Percentiles rank a stretch among this genome's conserved stretches.
Conservation (phyloP, 2,113 vertebrate species). For the Gambusia holbrooki region DNA sequence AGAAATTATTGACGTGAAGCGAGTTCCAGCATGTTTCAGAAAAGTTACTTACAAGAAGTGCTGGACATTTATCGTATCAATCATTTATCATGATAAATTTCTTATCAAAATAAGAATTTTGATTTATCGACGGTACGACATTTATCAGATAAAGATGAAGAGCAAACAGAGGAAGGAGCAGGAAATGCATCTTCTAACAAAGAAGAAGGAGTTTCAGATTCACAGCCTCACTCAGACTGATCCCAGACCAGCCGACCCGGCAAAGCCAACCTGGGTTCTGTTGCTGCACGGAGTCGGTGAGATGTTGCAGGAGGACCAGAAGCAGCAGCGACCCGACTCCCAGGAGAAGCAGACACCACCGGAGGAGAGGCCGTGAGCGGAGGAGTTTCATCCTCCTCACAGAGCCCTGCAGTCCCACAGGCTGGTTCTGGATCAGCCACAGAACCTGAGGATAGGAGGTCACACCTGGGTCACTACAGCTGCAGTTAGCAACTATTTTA, state of each 20-base stretch:
- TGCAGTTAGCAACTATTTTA: neutral
- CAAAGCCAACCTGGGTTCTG: slow-evolving; percentile 84
- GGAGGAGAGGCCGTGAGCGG: slow-evolving; percentile 80
- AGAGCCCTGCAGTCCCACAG: slow-evolving; percentile 28
- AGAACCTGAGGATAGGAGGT: slow-evolving; percentile 18
- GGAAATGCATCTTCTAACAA: neutral
- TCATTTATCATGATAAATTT: too few species aligned
- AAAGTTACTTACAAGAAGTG: too few species aligned
- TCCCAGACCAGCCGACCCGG: slow-evolving; percentile 80
- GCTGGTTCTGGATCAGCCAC: slow-evolving; percentile 28
- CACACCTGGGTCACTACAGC: neutral
- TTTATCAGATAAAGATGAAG: neutral
- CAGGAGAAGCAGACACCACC: slow-evolving; percentile 87
- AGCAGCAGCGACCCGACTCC: slow-evolving; percentile 86
- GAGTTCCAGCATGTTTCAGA: too few species aligned
- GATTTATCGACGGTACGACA: neutral
- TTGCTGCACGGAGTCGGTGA: slow-evolving; percentile 78
- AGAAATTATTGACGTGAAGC: too few species aligned
- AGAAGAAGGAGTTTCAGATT: neutral
- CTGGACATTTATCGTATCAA: too few species aligned
- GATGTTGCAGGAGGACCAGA: slow-evolving; percentile 86
- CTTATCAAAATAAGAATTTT: too few species aligned
- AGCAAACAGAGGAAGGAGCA: neutral
- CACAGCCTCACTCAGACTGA: neutral
- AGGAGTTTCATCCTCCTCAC: slow-evolving; percentile 81